Base-by-base conservation (phyloP, 2,113 vertebrate species). In the Sinocyclocheilus rhinocerous region DNA sequence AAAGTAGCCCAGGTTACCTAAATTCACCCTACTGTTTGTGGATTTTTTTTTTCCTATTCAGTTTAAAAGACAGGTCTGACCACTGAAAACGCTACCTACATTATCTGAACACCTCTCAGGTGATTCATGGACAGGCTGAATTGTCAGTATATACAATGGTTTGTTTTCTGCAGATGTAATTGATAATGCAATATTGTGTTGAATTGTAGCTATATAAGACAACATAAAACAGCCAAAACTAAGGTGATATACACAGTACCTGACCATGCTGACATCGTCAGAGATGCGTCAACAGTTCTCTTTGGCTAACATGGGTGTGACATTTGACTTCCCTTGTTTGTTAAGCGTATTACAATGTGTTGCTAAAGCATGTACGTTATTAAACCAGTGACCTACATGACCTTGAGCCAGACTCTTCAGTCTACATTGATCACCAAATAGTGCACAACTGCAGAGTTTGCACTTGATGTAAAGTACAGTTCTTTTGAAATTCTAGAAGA, bases 281-380 rank as follows among this genome's bases (percentile, higher is more conserved):
- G 65, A 72, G 45, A 22, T 36, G 10, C n/a, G 65, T 83, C 81
- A 70, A n/a, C 65, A 70, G 65, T 16, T 52, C 11, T 22, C 45
- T 72, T 83, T n/a, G 24, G 13, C 81, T 83, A 72, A 83, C 29
- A 52, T 36, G 45, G 81, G 81, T 52, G 65, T 33, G 48, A 39
- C 26, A 39, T 29, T 72, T 72, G 81, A 24, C 26, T 69, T 52
- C 26, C 22, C 24, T 48, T 67, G 79, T 81, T 67, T 67, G 61
- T 67, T 67, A 67, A 81, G 22, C 11, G 36, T 50, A 20, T 29
- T 48, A 16, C 12, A 2, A 36, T 26, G n/a, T 11, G 11, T 24
- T 39, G 22, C 57, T 61, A 61, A 61, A 39, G n/a, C 73, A 80
- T 42, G 33, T 78, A 24, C 11, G 2, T 69, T 33, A 55, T 69